A percentile compares a stretch with the other conserved stretches of the same genome.
Conservation (phyloP, 1,140 invertebrate genomes). For the Cyclina sinensis region DNA sequence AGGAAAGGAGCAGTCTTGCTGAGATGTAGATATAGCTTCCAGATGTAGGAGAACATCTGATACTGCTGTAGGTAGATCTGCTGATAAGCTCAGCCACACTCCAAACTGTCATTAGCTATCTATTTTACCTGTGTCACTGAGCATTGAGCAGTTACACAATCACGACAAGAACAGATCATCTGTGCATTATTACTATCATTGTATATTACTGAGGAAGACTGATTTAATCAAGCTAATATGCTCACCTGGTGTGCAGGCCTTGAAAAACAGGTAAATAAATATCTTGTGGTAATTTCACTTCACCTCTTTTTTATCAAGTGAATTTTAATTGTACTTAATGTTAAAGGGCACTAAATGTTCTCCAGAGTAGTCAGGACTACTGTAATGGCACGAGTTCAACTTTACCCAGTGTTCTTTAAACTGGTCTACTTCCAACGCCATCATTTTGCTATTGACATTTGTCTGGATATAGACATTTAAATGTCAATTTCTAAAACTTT, state of each 20-base stretch:
- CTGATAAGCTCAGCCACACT: conserved; percentile 17
- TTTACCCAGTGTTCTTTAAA: no score
- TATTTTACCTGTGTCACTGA: conserved; percentile 1
- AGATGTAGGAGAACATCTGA: conserved; percentile 6
- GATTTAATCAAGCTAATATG: no score
- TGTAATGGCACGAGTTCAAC: no score
- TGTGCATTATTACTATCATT: background rate
- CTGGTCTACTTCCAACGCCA: no score
- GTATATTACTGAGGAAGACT: background rate
- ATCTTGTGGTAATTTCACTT: no score
- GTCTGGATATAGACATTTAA: no score
- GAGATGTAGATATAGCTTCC: background rate
- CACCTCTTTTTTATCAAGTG: no score
- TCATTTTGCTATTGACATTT: no score
- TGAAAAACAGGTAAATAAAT: background rate
- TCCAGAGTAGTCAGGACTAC: no score
- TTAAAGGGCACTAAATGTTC: no score
- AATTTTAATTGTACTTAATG: no score
- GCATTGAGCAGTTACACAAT: conserved; percentile 1
- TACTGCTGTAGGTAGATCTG: conserved; percentile 19
- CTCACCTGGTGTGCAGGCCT: background rate
- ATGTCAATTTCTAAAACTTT: no score
- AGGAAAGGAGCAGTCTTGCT: background rate
- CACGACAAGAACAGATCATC: background rate
- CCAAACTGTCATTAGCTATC: conserved; percentile 6